Percentiles rank a stretch among this genome's conserved stretches.
Conservation (phyloP, 2,113 vertebrate species). For the Boulengeromyrus knoepffleri region DNA sequence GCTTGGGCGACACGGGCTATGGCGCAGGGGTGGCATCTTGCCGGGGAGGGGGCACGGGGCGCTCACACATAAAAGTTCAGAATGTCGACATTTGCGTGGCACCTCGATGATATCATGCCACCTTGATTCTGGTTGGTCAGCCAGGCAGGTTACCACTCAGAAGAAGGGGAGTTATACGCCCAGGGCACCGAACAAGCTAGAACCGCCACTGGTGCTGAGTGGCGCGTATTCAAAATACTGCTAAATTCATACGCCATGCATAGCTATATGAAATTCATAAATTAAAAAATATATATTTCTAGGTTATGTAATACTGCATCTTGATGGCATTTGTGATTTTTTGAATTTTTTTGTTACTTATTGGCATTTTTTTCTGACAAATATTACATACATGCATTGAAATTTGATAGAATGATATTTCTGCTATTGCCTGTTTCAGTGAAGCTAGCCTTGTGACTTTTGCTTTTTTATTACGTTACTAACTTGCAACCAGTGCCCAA, state of each 20-base stretch:
- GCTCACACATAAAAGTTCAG: background rate
- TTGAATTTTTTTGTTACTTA: background rate
- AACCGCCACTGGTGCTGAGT: background rate
- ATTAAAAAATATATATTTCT: background rate
- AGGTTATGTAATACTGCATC: background rate
- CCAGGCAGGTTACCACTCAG: background rate
- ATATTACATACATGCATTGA: background rate
- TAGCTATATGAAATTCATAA: background rate
- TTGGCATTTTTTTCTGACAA: background rate
- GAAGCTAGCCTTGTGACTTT: background rate
- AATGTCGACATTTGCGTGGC: background rate
- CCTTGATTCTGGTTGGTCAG: background rate
- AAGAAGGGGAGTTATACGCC: background rate
- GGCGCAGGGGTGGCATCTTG: background rate
- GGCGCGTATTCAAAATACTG: background rate
- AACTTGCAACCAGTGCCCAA: background rate
- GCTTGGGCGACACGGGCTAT: too few relatives aligned
- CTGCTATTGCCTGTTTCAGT: background rate
- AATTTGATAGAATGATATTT: background rate
- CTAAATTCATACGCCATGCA: background rate
- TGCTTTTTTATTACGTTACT: background rate
- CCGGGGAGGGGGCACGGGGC: background rate
- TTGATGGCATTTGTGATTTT: background rate
- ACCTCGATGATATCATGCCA: background rate
- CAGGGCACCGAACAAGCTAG: background rate